Conservation (phyloP, 2,113 vertebrate species). For the Heloderma charlesbogerti region DNA sequence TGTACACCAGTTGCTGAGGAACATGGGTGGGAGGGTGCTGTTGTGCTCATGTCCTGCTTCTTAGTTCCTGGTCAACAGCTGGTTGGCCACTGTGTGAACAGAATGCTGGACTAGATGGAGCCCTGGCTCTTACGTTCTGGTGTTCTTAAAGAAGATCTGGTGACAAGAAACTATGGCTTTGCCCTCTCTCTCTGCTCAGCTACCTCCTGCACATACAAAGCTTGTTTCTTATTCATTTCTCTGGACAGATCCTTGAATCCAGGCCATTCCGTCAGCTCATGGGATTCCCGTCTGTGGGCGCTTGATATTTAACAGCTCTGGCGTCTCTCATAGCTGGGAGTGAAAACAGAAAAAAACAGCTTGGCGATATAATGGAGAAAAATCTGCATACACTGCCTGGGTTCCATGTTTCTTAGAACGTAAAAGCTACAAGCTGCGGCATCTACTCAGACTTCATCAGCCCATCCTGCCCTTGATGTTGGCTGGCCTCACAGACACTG, state of each 20-base stretch:
- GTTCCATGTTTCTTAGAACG: conserved; percentile 68
- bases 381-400: conserved; percentile 60
- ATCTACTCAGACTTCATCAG: conserved; percentile 81
- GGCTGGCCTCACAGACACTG: conserved; percentile 74
- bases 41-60: no score
- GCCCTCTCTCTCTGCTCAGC: background rate
- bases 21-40: no score
- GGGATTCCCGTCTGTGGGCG: conserved; percentile 63
- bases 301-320: conserved; percentile 58
- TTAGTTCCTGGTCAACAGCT: no score
- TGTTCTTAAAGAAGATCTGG: no score
- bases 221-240: conserved; percentile 42
- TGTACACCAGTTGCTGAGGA: no score
- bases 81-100: no score
- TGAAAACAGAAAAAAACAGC: conserved; percentile 57
- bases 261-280: conserved; percentile 63
- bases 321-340: conserved; percentile 59
- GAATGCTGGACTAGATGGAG: no score
- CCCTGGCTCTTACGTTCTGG: no score
- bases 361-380: conserved; percentile 46
- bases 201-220: conserved; percentile 9
- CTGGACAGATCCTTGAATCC: conserved; percentile 70
- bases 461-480: conserved; percentile 69
- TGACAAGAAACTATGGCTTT: no score
- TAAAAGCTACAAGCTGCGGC: conserved; percentile 75